These are phyloP conservation scores for Ascidia mentula DNA, from an alignment of 23 tunicate genomes.

Conservation along the genomic window DNA sequence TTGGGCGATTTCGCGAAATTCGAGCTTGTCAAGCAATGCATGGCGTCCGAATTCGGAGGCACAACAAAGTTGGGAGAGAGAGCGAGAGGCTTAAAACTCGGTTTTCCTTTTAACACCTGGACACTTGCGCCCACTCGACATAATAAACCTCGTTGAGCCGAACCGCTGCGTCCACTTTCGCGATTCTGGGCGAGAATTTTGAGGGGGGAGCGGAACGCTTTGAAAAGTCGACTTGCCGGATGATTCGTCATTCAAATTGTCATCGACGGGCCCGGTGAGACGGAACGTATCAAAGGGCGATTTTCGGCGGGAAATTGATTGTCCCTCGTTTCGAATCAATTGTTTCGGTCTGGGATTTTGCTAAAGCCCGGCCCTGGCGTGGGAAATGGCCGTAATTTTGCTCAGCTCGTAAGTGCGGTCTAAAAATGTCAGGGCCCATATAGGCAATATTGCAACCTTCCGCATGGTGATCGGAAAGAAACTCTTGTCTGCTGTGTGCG, in stretches of 20 bases:
- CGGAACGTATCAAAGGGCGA: conserved; percentile 2
- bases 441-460: too few relatives aligned
- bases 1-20: background rate
- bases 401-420: too few relatives aligned
- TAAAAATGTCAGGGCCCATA: too few relatives aligned
- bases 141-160: background rate
- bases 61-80: background rate
- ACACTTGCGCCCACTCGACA: conserved; percentile 8
- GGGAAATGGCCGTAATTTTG: background rate
- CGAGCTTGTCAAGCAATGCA: background rate
- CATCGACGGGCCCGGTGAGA: background rate
- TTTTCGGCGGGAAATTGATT: background rate
- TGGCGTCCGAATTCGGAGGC: background rate
- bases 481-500: background rate
- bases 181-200: background rate
- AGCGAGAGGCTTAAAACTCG: background rate
- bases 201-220: background rate
- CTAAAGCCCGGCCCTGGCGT: background rate
- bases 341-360: background rate
- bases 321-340: background rate
- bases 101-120: background rate
- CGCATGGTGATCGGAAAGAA: too few relatives aligned
- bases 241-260: background rate
- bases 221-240: background rate
- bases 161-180: conserved; percentile 7